Conservation (phyloP, 2,113 vertebrate species). For the Prietella phreatophila region DNA sequence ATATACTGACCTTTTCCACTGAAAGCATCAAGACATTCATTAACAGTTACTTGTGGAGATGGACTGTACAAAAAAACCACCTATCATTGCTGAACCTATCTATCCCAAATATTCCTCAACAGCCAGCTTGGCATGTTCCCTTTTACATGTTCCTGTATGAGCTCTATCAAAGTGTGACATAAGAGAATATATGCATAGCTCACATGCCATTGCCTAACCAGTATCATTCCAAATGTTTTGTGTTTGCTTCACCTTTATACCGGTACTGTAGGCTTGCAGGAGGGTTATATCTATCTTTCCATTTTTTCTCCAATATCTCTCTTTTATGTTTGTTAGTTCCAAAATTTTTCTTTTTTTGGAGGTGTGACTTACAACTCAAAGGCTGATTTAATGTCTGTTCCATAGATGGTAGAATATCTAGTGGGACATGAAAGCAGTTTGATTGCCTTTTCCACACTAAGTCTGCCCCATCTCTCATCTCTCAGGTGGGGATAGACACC, state of each 20-base stretch:
- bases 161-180: background rate
- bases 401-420: background rate
- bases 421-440: background rate
- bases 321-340: background rate
- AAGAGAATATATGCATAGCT: background rate
- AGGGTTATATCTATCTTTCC: background rate
- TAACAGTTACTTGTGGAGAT: background rate
- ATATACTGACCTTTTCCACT: background rate
- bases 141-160: background rate
- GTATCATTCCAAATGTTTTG: background rate
- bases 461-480: background rate
- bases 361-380: background rate
- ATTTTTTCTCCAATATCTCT: background rate
- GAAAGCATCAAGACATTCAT: conserved; percentile 1
- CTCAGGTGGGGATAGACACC: background rate
- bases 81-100: background rate
- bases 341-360: background rate
- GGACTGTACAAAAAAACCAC: background rate
- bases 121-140: background rate
- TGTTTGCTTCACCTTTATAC: background rate
- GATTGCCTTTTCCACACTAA: background rate
- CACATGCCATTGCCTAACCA: background rate
- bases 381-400: background rate
- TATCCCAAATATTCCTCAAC: background rate
- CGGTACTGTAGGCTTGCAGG: background rate